These are phyloP conservation scores for Drosophila kikkawai DNA, from an alignment of 1,140 invertebrate species.

Conservation along the genomic window DNA sequence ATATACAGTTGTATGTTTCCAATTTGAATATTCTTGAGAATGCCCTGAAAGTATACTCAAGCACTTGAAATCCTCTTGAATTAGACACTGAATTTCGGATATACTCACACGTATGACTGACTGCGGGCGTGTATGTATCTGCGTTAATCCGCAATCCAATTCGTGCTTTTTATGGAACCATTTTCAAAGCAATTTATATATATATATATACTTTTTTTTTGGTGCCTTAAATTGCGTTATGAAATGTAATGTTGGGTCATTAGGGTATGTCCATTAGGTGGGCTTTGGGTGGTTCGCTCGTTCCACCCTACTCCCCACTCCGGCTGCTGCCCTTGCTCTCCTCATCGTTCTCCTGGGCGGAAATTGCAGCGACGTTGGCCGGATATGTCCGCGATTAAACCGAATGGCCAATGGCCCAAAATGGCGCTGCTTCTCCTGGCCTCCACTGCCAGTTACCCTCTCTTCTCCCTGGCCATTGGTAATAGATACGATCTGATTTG, in stretches of 20 bases:
- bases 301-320: neutral
- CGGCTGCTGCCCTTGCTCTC: constrained; percentile 22
- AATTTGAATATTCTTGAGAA: constrained; percentile 6
- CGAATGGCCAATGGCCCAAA: constrained; percentile 63
- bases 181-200: constrained; percentile 55
- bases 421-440: constrained; percentile 9
- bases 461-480: neutral
- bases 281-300: neutral
- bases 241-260: constrained; percentile 79
- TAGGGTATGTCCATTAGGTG: constrained; percentile 69
- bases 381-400: constrained; percentile 75
- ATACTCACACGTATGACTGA: neutral
- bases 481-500: constrained; percentile 41
- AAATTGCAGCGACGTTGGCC: constrained; percentile 68
- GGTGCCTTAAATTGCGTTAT: constrained; percentile 75
- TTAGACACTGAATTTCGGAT: constrained; percentile 4
- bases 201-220: constrained; percentile 32
- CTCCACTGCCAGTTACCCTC: neutral
- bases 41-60: neutral
- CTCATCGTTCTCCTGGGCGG: constrained; percentile 36
- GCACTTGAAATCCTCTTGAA: constrained; percentile 32
- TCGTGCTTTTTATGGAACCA: constrained; percentile 64
- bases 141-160: constrained; percentile 71
- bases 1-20: neutral
- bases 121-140: constrained; percentile 9